These are phyloP conservation scores for Melinopterus prodromus DNA, from an alignment of 2,888 invertebrate species.

Conservation along the genomic window DNA sequence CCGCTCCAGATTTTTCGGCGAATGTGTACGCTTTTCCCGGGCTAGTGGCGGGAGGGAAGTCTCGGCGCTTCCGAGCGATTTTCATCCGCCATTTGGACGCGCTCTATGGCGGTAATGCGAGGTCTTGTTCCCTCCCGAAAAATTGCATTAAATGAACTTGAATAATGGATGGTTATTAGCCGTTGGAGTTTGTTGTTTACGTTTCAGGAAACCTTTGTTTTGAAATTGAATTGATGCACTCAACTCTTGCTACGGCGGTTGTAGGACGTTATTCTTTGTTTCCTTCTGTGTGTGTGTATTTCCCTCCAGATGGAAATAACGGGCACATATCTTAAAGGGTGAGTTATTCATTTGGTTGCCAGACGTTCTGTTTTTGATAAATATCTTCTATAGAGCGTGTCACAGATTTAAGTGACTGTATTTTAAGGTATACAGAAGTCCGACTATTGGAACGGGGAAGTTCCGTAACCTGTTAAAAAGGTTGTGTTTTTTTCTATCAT, in stretches of 20 bases:
- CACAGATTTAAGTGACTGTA: too few species aligned
- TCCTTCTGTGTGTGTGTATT: neutral
- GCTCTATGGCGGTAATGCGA: neutral
- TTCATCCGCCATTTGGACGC: slow-evolving; percentile 4
- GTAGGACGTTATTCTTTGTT: neutral
- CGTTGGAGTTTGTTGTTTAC: neutral
- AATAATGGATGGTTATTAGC: slow-evolving; percentile 4
- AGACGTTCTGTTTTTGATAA: too few species aligned
- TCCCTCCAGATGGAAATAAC: neutral
- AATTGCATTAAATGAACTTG: slow-evolving; percentile 4
- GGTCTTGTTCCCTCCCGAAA: neutral
- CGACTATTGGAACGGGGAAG: too few species aligned
- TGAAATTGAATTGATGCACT: slow-evolving; percentile 4
- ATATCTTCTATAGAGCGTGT: too few species aligned
- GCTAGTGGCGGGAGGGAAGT: neutral
- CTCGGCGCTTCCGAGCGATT: neutral
- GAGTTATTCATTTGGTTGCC: neutral
- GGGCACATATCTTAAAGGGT: neutral
- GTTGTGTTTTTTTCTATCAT: too few species aligned
- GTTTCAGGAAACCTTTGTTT: neutral
- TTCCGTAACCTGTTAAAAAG: too few species aligned
- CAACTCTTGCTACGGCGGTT: neutral
- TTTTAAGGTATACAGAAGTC: too few species aligned
- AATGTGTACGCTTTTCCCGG: neutral
- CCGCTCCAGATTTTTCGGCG: neutral